A percentile compares a stretch with the other conserved stretches of the same genome.
Evolutionary conservation across 2,797 vertebrate species (phyloP).

Genomic region (Pitangus sulphuratus): DNA sequence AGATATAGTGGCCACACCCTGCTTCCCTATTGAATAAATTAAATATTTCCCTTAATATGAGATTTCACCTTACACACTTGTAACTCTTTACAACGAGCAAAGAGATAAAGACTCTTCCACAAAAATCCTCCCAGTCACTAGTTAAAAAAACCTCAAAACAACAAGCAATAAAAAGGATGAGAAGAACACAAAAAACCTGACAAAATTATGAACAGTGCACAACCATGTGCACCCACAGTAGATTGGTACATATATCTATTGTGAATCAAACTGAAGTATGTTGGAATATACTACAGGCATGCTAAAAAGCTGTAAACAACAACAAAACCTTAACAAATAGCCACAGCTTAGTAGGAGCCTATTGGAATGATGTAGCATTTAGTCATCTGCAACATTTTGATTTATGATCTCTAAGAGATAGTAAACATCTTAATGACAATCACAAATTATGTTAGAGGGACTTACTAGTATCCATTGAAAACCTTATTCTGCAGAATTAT

Average conservation of each 20-base stretch:
- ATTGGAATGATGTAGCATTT: not conserved
- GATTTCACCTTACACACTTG: not conserved
- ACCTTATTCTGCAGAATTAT: not conserved
- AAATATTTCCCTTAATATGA: not conserved
- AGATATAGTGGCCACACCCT: not conserved
- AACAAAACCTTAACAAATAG: not conserved
- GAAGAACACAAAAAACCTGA: not conserved
- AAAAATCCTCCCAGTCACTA: not conserved
- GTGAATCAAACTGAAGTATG: not conserved
- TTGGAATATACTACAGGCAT: not conserved
- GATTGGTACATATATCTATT: not conserved
- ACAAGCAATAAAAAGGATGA: not conserved
- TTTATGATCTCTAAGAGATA: not conserved
- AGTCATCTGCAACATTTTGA: not conserved
- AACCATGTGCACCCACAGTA: not conserved
- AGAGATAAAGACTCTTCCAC: not conserved
- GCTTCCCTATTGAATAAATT: not conserved
- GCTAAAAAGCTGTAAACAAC: not conserved
- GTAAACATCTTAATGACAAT: not conserved
- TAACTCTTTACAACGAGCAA: not conserved
- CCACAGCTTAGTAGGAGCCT: not conserved
- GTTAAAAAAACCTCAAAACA: not conserved
- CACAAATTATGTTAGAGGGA: not conserved
- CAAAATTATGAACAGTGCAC: not conserved
- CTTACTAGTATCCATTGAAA: not conserved